Evolutionary conservation across 2,888 invertebrate genomes (phyloP).

Genomic region (Eilema caniola): DNA sequence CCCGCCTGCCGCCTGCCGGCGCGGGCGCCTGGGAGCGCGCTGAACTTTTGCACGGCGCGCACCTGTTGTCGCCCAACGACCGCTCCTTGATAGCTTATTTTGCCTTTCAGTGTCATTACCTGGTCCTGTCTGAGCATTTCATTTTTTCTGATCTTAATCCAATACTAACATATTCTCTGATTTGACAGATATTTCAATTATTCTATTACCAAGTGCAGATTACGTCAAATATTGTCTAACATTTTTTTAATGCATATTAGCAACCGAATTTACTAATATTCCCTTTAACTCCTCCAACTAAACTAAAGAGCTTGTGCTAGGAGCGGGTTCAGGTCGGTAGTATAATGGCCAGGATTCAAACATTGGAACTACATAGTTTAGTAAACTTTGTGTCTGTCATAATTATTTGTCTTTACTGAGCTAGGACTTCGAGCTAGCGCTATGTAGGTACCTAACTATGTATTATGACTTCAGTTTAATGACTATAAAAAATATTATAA

Average conservation of each 20-base stretch:
- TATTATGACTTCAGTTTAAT: neutral
- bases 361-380: neutral
- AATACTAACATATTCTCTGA: neutral
- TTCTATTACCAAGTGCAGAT: neutral
- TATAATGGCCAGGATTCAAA: no score
- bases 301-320: no score
- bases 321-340: no score
- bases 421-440: neutral
- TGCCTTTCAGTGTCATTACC: conserved; percentile 18
- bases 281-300: no score
- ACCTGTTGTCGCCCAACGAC: conserved; percentile 28
- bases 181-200: neutral
- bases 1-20: neutral
- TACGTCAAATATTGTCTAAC: neutral
- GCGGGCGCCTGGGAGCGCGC: conserved; percentile 58
- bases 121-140: neutral
- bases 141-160: neutral
- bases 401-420: neutral
- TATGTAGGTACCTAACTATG: no score
- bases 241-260: no score
- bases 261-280: no score
- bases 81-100: conserved; percentile 28
- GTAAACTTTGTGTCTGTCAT: neutral
- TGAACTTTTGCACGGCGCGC: conserved; percentile 62
- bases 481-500: neutral